Base-by-base conservation (phyloP, 2,888 invertebrate species). In the Thalpophila matura region DNA sequence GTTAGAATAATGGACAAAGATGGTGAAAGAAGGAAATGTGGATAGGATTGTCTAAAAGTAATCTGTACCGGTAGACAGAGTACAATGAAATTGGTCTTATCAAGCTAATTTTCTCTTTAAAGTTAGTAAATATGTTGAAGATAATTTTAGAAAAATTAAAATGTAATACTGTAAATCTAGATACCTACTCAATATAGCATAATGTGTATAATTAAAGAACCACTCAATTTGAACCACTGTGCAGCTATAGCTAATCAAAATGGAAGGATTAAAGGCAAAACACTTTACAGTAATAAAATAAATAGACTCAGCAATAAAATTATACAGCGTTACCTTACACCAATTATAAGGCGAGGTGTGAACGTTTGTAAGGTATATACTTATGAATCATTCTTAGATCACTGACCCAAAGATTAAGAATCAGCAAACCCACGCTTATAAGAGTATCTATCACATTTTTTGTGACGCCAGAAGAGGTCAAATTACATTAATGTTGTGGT, bases 371-470 rank as follows among this genome's bases (percentile, higher is more conserved):
- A 22, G 10, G n/a, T 29, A 46, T 60, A 47, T 29, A 58, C 31
- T 37, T 49, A 61, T 77, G 77, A 77, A 50, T 80, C 74, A 79
- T 63, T 49, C 27, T 6, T 24, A 65, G 77, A 76, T 73, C 79
- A 77, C 50, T 77, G 79, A 76, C 79, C 77, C 38, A 55, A 18
- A 24, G 35, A 58, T 65, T 59, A 64, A 54, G 53, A 63, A 51
- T 54, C 37, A 53, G 62, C 43, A 47, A 43, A 54, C 77, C 77
- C 77, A 77, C 77, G 74, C 65, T n/a, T 74, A 38, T 47, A 59
- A 35, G 24, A 51, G 50, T 45, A 67, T 46, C 57, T 51, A 61
- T 66, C 37, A 51, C 26, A 35, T 79, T 74, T 59, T 64, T 58
- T 67, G 35, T 43, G 12, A 38, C 16, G 46, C 26, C 24, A 20